Base-by-base conservation (phyloP, 2,113 vertebrate genomes). In the Eurystomus gularis region DNA sequence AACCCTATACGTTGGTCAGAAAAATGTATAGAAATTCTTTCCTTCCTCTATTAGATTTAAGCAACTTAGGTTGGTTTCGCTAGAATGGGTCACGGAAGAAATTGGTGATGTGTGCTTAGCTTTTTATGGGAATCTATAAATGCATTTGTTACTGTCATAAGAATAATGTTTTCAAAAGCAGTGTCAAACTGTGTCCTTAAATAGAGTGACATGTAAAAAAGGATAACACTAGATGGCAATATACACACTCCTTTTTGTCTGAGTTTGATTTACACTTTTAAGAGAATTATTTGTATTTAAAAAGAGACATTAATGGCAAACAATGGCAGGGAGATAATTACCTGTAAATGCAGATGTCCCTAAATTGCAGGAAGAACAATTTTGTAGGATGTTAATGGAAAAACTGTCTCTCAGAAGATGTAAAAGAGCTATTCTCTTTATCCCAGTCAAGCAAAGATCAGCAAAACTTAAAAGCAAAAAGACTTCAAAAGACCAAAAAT, bases 161-260 rank as follows among this genome's bases (percentile, higher is more conserved):
- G 44, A 65, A 20, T 48, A 17, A 8, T 0, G 0, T 48, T 52
- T 89, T 62, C 66, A 51, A 82, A 82, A 89, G 5, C 18, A 78
- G 16, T 19, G 25, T 26, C 10, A 35, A 23, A 31, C 42, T 55
- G 20, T 1, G 2, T 64, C 29, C 17, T 16, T 54, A 9, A 18
- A 5, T 51, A 29, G 52, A 69, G 26, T 51, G 49, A 24, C 6
- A 5, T 69, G 42, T 48, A 40, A 48, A n/a, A 46, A 64, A 17
- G 33, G 16, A 1, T 64, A 75, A 89, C 94, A 68, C 95, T 96
- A 96, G 94, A 65, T 96, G 95, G 91, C 93, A 96, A 87, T 51
- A 52, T 54, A 42, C 8, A 48, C 78, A 37, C 25, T 75, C 7
- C 57, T 90, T 60, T 87, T 86, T 66, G 20, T 62, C 23, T n/a